Percentiles rank a stretch among this genome's conserved stretches.
Evolutionary conservation across 1,140 invertebrate genomes (phyloP).

Genomic region (Drosophila cardini): DNA sequence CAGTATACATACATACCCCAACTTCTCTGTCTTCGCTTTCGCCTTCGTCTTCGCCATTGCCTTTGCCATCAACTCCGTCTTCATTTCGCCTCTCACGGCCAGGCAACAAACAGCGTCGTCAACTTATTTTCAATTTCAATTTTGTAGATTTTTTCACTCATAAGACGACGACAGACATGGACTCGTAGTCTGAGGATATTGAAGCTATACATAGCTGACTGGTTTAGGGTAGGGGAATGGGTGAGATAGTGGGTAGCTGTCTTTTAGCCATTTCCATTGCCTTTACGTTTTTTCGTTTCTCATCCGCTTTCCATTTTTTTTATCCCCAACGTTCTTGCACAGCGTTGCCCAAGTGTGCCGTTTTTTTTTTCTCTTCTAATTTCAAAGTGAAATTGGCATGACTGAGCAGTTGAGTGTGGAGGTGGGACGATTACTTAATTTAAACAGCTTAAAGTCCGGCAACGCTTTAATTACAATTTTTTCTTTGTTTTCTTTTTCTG

Average conservation of each 20-base stretch:
- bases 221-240: not conserved
- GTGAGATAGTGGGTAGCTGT: not conserved
- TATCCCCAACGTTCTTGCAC: not conserved
- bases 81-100: not conserved
- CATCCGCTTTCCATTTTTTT: constrained; percentile 38
- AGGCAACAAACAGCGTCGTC: constrained; percentile 71
- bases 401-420: not conserved
- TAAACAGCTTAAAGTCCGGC: constrained; percentile 48
- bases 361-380: constrained; percentile 6
- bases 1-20: constrained; percentile 33
- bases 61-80: not conserved
- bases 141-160: constrained; percentile 81
- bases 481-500: not conserved
- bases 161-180: constrained; percentile 56
- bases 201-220: not conserved
- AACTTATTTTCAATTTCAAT: constrained; percentile 84
- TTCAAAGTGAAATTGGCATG: constrained; percentile 44
- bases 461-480: constrained; percentile 48
- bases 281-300: constrained; percentile 25
- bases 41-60: not conserved
- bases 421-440: constrained; percentile 26
- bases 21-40: not conserved
- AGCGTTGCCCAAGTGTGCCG: constrained; percentile 23
- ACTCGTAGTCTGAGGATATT: constrained; percentile 18
- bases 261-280: constrained; percentile 27